phyloP scores from a whole-genome alignment of 2,888 invertebrate species.

The Lepidocyrtoides sp. region DNA sequence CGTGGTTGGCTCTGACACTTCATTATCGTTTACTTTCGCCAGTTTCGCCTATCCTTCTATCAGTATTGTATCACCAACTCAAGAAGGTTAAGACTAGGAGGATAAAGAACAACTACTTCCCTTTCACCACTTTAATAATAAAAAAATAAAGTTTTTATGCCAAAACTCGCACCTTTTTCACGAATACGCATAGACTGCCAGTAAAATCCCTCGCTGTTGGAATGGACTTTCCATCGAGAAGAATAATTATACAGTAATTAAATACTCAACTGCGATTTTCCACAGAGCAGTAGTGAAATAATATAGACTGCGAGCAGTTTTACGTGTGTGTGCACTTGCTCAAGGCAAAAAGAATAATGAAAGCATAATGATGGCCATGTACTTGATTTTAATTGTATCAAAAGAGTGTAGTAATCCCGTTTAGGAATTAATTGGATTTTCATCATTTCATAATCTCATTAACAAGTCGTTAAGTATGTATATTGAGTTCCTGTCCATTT shows the following conservation, averaged over 20 bases:
- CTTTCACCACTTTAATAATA: background rate
- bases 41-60: background rate
- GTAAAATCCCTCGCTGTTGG: background rate
- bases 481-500: background rate
- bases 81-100: background rate
- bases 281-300: background rate
- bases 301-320: background rate
- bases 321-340: background rate
- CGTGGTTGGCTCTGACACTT: constrained; percentile 27
- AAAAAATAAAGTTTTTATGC: background rate
- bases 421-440: constrained; percentile 38
- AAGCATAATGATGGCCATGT: background rate
- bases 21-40: constrained; percentile 29
- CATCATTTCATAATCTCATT: constrained; percentile 21
- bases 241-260: background rate
- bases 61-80: too few relatives aligned
- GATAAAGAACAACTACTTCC: constrained; percentile 5
- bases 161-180: background rate
- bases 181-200: background rate
- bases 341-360: background rate
- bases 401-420: constrained; percentile 31
- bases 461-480: constrained; percentile 22
- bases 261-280: background rate
- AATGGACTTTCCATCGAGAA: background rate
- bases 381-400: constrained; percentile 37